Conservation (phyloP, 2,797 vertebrate genomes). For the Hipposideros larvatus region DNA sequence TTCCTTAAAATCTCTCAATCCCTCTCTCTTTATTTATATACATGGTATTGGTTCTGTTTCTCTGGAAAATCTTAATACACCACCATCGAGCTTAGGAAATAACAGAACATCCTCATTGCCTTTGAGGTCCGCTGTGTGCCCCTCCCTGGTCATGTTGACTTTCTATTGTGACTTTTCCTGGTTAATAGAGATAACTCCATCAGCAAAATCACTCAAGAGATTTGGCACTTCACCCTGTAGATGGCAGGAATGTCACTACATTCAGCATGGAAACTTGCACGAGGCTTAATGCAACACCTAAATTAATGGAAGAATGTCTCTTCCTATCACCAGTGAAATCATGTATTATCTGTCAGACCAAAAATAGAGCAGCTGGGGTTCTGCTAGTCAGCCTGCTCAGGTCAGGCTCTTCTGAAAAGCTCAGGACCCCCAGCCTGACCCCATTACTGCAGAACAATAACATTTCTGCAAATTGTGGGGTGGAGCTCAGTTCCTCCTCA, state of each 20-base stretch:
- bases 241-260: not conserved
- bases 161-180: not conserved
- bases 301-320: not conserved
- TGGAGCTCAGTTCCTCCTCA: not conserved
- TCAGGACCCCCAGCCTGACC: not conserved
- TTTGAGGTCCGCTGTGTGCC: not conserved
- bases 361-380: not conserved
- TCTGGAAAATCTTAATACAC: not conserved
- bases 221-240: not conserved
- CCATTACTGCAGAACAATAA: not conserved
- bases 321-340: not conserved
- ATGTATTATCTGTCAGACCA: not conserved
- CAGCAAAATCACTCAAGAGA: not conserved
- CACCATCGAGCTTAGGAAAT: not conserved
- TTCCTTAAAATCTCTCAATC: not conserved
- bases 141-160: not conserved
- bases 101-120: not conserved
- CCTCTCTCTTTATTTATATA: not conserved
- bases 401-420: not conserved
- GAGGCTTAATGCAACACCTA: not conserved
- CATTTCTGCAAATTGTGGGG: not conserved
- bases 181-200: not conserved
- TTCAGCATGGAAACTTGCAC: not conserved
- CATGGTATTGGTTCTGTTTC: not conserved
- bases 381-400: not conserved